phyloP scores from a whole-genome alignment of 37 sponge, comb jelly and placozoan genomes.

The Agelas oroides region DNA sequence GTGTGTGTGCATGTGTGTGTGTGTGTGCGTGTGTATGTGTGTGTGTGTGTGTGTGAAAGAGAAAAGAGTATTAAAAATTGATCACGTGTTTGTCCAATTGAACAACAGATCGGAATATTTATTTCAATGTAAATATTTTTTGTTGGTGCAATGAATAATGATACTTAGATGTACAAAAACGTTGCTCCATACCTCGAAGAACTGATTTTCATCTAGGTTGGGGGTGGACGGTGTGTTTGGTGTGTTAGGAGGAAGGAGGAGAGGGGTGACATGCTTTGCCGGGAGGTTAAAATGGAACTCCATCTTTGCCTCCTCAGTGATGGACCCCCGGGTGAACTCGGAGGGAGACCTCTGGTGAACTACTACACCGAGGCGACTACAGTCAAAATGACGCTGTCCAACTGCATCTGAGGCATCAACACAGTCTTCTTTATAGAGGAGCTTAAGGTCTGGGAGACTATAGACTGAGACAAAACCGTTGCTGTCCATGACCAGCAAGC shows the following conservation, averaged over 20 bases:
- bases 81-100: too few relatives aligned
- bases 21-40: too few relatives aligned
- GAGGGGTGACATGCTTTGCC: conserved; percentile 17
- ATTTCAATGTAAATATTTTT: too few relatives aligned
- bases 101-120: too few relatives aligned
- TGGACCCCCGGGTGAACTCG: conserved; percentile 72
- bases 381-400: conserved; percentile 75
- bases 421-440: conserved; percentile 73
- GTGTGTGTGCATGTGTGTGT: too few relatives aligned
- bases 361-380: conserved; percentile 44
- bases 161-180: too few relatives aligned
- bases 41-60: too few relatives aligned
- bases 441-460: conserved; percentile 75
- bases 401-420: conserved; percentile 83
- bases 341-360: conserved; percentile 83
- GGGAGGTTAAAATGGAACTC: conserved; percentile 44
- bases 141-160: too few relatives aligned
- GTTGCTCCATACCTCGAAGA: too few relatives aligned
- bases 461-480: conserved; percentile 66
- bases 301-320: conserved; percentile 67
- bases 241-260: conserved; percentile 21
- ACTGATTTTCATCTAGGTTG: too few relatives aligned
- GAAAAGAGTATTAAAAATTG: too few relatives aligned
- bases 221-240: not conserved
- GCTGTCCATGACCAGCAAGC: conserved; percentile 65